Conservation (phyloP, 2,113 vertebrate genomes). For the Rhagologus leucostigma region DNA sequence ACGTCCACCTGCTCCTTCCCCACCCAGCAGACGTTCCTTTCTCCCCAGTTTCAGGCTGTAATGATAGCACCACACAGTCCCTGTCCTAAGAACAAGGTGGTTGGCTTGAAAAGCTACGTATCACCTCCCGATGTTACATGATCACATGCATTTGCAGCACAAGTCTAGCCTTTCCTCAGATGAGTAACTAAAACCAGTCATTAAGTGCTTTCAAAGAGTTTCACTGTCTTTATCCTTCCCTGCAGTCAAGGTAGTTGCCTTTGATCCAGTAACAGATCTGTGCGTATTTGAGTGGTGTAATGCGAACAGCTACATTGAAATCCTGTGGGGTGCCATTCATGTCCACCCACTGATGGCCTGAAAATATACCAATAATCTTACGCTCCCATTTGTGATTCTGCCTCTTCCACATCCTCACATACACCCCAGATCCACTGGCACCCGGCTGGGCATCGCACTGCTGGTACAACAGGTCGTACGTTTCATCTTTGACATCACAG, state of each 20-base stretch:
- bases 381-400: constrained; percentile 87
- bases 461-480: constrained; percentile 91
- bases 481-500: constrained; percentile 90
- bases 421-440: constrained; percentile 93
- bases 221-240: constrained; percentile 80
- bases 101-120: constrained; percentile 15
- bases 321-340: constrained; percentile 86
- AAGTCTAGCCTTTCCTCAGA: constrained; percentile 38
- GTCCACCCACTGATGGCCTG: constrained; percentile 97
- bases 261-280: constrained; percentile 99
- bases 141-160: neutral
- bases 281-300: constrained; percentile 96
- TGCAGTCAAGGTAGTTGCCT: constrained; percentile 93
- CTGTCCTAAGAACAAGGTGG: constrained; percentile 18
- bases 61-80: constrained; percentile 5
- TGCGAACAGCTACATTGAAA: constrained; percentile 94
- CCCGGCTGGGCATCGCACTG: constrained; percentile 94
- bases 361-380: constrained; percentile 96
- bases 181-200: constrained; percentile 39
- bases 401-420: constrained; percentile 92
- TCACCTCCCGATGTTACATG: neutral
- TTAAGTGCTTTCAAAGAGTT: constrained; percentile 32
- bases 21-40: neutral
- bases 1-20: constrained; percentile 46
- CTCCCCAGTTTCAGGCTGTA: neutral